Evolutionary conservation across 2,113 vertebrate genomes (phyloP).

Genomic region (Sceloporus undulatus): DNA sequence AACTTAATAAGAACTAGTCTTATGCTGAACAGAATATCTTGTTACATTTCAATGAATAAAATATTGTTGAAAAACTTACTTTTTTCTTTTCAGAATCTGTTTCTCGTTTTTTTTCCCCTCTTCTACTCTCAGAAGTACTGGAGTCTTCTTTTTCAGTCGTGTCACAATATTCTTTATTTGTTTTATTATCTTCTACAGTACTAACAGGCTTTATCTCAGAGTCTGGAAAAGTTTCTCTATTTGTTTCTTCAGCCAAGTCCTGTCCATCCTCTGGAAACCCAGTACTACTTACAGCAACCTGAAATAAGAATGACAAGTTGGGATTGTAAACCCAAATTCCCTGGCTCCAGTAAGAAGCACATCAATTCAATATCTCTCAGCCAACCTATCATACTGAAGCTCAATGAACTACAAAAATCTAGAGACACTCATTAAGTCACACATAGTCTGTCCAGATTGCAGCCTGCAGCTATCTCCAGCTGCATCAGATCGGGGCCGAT

Average conservation of each 20-base stretch:
- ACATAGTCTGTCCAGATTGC: too few relatives aligned
- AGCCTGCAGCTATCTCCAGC: too few relatives aligned
- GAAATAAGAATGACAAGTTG: not conserved
- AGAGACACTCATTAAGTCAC: not conserved
- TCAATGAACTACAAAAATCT: not conserved
- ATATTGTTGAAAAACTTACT: constrained; percentile 64
- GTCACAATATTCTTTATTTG: constrained; percentile 44
- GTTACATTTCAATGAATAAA: not conserved
- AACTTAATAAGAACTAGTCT: not conserved
- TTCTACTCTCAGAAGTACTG: not conserved
- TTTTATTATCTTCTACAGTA: constrained; percentile 16
- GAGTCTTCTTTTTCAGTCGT: constrained; percentile 49
- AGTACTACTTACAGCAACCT: constrained; percentile 56
- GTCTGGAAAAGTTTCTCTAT: constrained; percentile 33
- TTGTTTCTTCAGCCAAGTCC: constrained; percentile 58
- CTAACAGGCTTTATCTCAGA: constrained; percentile 51
- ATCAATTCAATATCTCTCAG: not conserved
- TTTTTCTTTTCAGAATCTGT: constrained; percentile 55
- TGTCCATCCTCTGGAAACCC: constrained; percentile 64
- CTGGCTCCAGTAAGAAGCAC: not conserved
- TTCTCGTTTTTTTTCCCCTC: constrained; percentile 50
- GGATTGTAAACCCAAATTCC: not conserved
- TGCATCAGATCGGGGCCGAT: too few relatives aligned
- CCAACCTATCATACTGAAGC: not conserved
- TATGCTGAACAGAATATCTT: not conserved